These are phyloP conservation scores for Indicator indicator DNA, from an alignment of 2,113 vertebrate species.

Conservation along the genomic window DNA sequence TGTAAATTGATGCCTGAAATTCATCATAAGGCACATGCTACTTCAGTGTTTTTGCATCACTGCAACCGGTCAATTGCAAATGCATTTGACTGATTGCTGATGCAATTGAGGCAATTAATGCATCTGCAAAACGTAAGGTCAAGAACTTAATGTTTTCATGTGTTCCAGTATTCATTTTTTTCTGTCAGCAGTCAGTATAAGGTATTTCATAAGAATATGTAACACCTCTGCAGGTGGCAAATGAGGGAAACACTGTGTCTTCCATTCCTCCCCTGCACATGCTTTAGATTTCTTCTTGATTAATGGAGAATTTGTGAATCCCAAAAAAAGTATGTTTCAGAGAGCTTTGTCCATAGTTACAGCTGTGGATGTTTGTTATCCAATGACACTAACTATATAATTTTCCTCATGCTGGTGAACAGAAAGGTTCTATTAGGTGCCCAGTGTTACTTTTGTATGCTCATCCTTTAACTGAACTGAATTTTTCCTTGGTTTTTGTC, in stretches of 20 bases:
- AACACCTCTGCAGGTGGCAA: background rate
- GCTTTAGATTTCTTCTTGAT: background rate
- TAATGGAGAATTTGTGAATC: background rate
- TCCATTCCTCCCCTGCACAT: fast-evolving
- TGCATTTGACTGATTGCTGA: background rate
- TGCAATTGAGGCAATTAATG: background rate
- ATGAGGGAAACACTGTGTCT: background rate
- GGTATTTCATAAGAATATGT: background rate
- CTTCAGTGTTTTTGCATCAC: background rate
- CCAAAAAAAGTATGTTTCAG: background rate
- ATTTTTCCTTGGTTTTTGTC: background rate
- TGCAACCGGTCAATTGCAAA: background rate
- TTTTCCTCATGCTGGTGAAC: background rate
- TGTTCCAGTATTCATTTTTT: background rate
- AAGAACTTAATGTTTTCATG: background rate
- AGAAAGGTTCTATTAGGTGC: background rate
- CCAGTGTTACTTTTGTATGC: background rate
- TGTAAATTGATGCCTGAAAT: background rate
- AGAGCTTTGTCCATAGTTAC: background rate
- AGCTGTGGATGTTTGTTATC: background rate
- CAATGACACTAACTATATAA: background rate
- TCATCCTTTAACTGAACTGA: background rate
- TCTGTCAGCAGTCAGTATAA: background rate
- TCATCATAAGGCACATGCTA: background rate
- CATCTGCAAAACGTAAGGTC: background rate